These are phyloP conservation scores for Parazoanthus atlanticus DNA, from an alignment of 92 coral and sea anemone genomes.

Conservation along the genomic window DNA sequence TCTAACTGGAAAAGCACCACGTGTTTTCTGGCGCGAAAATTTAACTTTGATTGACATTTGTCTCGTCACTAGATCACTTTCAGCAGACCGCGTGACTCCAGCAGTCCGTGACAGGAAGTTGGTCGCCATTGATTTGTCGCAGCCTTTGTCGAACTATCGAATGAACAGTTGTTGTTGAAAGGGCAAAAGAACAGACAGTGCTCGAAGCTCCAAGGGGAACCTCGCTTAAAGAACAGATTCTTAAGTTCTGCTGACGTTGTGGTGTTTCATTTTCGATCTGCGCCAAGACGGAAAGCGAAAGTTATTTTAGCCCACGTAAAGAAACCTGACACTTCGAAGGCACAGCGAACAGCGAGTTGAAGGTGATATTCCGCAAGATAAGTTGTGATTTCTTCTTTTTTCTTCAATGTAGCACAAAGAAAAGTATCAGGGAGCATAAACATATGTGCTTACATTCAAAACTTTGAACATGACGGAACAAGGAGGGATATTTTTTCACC, in stretches of 20 bases:
- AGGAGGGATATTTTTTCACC: slow-evolving; percentile 66
- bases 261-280: background rate
- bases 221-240: background rate
- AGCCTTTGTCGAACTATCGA: background rate
- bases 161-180: background rate
- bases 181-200: slow-evolving; percentile 11
- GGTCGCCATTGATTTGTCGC: background rate
- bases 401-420: background rate
- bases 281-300: background rate
- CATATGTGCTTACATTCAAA: background rate
- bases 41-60: slow-evolving; percentile 18
- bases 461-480: background rate
- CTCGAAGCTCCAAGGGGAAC: background rate
- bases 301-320: background rate
- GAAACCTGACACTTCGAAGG: slow-evolving; percentile 19
- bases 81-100: background rate
- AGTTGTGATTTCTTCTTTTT: background rate
- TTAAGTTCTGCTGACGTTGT: background rate
- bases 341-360: background rate
- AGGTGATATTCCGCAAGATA: background rate
- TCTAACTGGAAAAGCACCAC: background rate
- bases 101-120: slow-evolving; percentile 11
- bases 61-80: background rate
- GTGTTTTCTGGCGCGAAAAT: slow-evolving; percentile 26
- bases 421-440: background rate